phyloP scores from a whole-genome alignment of 1,140 invertebrate species.

The Goniozus legneri region DNA sequence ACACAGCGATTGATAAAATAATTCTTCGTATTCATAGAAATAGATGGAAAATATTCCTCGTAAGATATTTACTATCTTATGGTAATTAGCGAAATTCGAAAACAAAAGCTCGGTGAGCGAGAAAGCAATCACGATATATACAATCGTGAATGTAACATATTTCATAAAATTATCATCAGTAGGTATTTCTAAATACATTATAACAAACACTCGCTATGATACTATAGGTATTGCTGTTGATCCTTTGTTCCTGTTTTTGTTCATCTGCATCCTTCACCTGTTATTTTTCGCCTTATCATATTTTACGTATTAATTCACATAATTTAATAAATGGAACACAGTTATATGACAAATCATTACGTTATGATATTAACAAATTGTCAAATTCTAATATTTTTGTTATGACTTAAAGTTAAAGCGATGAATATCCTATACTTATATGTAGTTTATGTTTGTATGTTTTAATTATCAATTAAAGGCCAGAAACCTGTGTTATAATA shows the following conservation, averaged over 20 bases:
- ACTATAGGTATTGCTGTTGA: slow-evolving; percentile 22
- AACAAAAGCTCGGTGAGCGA: too few species aligned
- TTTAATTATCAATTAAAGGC: too few species aligned
- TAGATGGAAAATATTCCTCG: slow-evolving; percentile 16
- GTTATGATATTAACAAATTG: slow-evolving; percentile 25
- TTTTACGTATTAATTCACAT: slow-evolving; percentile 31
- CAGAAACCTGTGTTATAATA: too few species aligned
- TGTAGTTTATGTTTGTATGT: slow-evolving; percentile 13
- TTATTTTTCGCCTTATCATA: slow-evolving; percentile 33
- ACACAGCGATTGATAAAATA: slow-evolving; percentile 24
- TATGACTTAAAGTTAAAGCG: slow-evolving; percentile 36
- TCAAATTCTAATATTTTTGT: slow-evolving; percentile 22
- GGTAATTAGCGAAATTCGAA: too few species aligned
- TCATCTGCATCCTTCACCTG: slow-evolving; percentile 37
- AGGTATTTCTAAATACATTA: background rate
- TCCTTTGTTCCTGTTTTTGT: slow-evolving; percentile 32
- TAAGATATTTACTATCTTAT: too few species aligned
- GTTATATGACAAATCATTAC: background rate
- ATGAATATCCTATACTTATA: slow-evolving; percentile 35
- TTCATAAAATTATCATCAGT: too few species aligned
- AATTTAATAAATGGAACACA: too few species aligned
- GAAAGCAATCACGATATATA: too few species aligned
- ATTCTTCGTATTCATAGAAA: slow-evolving; percentile 26
- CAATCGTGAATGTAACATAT: too few species aligned
- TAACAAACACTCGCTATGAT: too few species aligned